Percentiles rank a stretch among this genome's conserved stretches.
Conservation (phyloP, 1,140 invertebrate species). For the Agrilus planipennis region DNA sequence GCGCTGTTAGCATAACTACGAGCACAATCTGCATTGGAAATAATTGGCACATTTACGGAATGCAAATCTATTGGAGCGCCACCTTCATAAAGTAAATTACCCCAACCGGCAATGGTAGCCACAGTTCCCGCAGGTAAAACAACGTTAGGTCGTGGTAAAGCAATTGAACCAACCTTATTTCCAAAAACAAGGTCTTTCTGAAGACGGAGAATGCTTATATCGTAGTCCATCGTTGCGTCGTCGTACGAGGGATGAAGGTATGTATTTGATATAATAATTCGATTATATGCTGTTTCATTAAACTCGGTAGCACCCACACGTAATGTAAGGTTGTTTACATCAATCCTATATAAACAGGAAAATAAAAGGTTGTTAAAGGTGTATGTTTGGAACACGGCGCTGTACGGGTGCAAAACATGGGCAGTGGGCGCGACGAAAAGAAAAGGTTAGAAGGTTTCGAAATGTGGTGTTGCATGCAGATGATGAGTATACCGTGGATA, state of each 20-base stretch:
- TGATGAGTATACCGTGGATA: no score
- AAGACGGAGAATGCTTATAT: slow-evolving; percentile 43
- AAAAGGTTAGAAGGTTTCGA: no score
- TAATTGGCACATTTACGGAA: slow-evolving; percentile 34
- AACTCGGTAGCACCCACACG: no score
- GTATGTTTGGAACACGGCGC: no score
- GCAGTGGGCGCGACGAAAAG: no score
- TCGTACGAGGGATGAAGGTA: slow-evolving; percentile 37
- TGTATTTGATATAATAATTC: slow-evolving; percentile 33
- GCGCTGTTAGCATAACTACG: slow-evolving; percentile 25
- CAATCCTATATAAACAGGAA: no score
- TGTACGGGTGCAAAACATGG: no score
- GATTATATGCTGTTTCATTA: no score
- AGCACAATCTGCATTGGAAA: slow-evolving; percentile 26
- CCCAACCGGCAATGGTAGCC: slow-evolving; percentile 29
- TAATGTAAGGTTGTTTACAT: no score
- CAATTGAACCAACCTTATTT: slow-evolving; percentile 14
- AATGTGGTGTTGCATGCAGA: no score
- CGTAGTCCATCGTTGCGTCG: slow-evolving; percentile 37
- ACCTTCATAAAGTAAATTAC: slow-evolving; percentile 14
- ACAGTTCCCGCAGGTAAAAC: slow-evolving; percentile 9
- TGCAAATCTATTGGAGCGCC: slow-evolving; percentile 32
- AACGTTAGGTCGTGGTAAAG: slow-evolving; percentile 7
- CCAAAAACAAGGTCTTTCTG: slow-evolving; percentile 23
- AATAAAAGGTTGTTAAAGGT: no score